Evolutionary conservation across 2,113 vertebrate species (phyloP), one percentile per base, ranked within the genome.

Genomic region (Mungos mungo): DNA sequence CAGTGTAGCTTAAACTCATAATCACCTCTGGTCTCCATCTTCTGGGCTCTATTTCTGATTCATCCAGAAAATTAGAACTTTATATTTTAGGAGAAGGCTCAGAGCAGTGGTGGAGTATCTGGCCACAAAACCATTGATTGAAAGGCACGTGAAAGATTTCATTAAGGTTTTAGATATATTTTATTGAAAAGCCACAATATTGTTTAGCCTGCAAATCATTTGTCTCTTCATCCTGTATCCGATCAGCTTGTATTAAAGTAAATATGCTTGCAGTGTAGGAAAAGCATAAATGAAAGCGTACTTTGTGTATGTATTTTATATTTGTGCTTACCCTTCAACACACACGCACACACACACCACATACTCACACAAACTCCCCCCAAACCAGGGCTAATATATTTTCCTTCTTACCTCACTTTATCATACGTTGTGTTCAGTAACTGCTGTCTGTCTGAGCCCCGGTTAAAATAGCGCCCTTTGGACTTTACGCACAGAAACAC

Each of bases 391-490:
- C 23, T 18, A 16, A 2, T 27, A 3, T 86, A 57, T 86, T 80
- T 92, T 84, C 77, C 87, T 88, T 96, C 89, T 86, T 60, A 31
- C 52, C 35, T 88, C 15, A 72, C 29, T 54, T 31, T 72, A 27
- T 77, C 38, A n/a, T 65, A 33, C 14, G 14, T 7, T 35, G 47
- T 63, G 21, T 74, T 94, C 21, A 33, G 8, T 88, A 76, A 81
- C 71, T 82, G 68, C 38, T 74, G 1, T 91, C 82, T 93, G 13
- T 93, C 60, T 94, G 84, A 87, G 33, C 94, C 90, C 77, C 71
- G 72, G n/a, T 85, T 81, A 76, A 96, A 95, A 71, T 96, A 74
- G 57, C 54, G 27, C 38, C 35, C 88, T 93, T 94, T 69, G 90
- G 80, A 76, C 72, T 86, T 91, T 5, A 50, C 41, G 89, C n/a